Evolutionary conservation across 2,888 invertebrate species (phyloP).

Genomic region (Megastigmus dorsalis): DNA sequence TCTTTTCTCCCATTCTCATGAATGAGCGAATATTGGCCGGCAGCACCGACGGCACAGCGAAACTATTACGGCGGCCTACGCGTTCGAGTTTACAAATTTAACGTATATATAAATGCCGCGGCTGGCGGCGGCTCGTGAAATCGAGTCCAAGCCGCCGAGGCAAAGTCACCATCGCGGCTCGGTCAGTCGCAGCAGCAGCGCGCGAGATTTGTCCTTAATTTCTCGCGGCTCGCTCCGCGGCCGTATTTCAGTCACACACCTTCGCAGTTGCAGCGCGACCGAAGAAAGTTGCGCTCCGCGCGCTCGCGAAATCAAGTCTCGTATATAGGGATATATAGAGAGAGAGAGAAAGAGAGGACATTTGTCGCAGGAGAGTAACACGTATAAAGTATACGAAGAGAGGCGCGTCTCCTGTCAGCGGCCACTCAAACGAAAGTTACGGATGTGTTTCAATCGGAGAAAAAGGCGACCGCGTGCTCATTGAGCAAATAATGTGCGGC

Average conservation of each 20-base stretch:
- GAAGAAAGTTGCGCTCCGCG: conserved; percentile 36
- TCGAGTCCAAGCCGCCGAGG: conserved; percentile 19
- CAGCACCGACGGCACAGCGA: no score
- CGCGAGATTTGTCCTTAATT: conserved; percentile 40
- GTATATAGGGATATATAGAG: background rate
- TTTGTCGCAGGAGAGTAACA: background rate
- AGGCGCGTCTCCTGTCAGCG: background rate
- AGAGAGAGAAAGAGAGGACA: conserved; percentile 4
- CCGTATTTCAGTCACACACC: conserved; percentile 36
- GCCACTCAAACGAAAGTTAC: conserved; percentile 38
- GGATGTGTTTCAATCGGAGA: conserved; percentile 27
- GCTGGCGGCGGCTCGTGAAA: conserved; percentile 28
- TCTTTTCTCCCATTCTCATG: no score
- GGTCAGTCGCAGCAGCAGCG: no score
- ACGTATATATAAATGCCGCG: background rate
- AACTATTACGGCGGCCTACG: background rate
- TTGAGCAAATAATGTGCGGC: background rate
- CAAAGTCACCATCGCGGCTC: background rate
- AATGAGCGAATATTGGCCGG: background rate
- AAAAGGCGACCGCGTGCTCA: background rate
- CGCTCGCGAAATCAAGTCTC: conserved; percentile 40
- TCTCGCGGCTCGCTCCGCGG: background rate
- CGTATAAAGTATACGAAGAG: no score
- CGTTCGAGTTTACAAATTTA: conserved; percentile 35
- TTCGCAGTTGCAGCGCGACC: background rate